Percentiles rank a stretch among this genome's conserved stretches.
phyloP scores from a whole-genome alignment of 1,140 invertebrate genomes.

The Drosophila navojoa region DNA sequence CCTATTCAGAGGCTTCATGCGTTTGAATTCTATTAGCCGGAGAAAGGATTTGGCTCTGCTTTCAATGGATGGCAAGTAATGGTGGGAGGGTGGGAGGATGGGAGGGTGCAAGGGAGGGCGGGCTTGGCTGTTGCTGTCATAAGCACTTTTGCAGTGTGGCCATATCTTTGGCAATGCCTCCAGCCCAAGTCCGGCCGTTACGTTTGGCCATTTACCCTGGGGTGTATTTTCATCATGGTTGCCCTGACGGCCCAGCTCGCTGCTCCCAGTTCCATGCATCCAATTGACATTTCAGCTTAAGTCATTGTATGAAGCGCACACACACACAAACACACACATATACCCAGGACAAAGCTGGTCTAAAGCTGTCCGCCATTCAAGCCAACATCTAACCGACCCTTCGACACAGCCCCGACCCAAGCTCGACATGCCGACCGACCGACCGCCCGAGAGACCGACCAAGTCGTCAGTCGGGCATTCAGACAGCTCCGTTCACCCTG shows the following conservation, averaged over 20 bases:
- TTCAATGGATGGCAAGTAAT: neutral
- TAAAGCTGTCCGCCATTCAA: slow-evolving; percentile 69
- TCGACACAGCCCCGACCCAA: slow-evolving; percentile 7
- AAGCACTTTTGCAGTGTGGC: slow-evolving; percentile 71
- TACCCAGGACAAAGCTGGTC: slow-evolving; percentile 27
- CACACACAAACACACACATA: slow-evolving; percentile 18
- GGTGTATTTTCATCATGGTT: slow-evolving; percentile 73
- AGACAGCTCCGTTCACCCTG: slow-evolving; percentile 17
- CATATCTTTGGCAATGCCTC: slow-evolving; percentile 34
- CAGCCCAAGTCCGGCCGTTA: slow-evolving; percentile 37
- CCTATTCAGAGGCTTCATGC: slow-evolving; percentile 79
- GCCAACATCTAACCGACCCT: slow-evolving; percentile 40
- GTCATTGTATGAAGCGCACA: slow-evolving; percentile 67
- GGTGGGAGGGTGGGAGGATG: neutral
- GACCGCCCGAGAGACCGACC: too few species aligned
- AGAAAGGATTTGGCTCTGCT: slow-evolving; percentile 70
- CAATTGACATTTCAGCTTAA: slow-evolving; percentile 82
- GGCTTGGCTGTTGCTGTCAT: slow-evolving; percentile 61
- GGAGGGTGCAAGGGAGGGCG: neutral
- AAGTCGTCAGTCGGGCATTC: slow-evolving; percentile 16
- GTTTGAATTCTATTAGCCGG: slow-evolving; percentile 79
- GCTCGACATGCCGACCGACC: neutral
- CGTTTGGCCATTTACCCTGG: slow-evolving; percentile 68
- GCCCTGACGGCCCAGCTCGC: neutral
- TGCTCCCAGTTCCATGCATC: slow-evolving; percentile 52